A percentile compares a stretch with the other conserved stretches of the same genome.
These are phyloP conservation scores for Anisognathus igniventris DNA, from an alignment of 2,797 vertebrate genomes.

Conservation along the genomic window DNA sequence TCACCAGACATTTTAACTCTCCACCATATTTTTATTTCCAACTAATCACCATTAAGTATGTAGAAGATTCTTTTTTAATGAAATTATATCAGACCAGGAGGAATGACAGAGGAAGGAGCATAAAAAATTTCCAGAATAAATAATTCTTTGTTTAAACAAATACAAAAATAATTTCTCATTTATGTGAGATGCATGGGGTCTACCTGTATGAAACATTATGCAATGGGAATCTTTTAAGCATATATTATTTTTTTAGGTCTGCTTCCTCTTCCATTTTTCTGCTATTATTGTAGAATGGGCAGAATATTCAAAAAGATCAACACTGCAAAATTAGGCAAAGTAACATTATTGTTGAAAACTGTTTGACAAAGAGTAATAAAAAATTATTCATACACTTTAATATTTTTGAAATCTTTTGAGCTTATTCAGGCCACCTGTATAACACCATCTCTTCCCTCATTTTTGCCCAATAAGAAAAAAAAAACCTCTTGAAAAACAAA, in stretches of 20 bases:
- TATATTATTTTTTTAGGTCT: background rate
- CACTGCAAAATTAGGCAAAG: background rate
- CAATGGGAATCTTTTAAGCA: background rate
- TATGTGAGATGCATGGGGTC: fast-evolving
- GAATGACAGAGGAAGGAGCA: background rate
- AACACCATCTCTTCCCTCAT: background rate
- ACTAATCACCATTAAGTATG: background rate
- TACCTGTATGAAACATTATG: background rate
- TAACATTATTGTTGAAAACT: background rate
- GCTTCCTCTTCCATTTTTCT: background rate
- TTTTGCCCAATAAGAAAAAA: background rate
- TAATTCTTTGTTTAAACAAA: background rate
- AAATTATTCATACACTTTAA: background rate
- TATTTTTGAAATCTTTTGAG: background rate
- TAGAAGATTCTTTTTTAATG: background rate
- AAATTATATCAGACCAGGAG: background rate
- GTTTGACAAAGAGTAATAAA: background rate
- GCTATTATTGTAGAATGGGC: background rate
- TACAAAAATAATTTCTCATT: background rate
- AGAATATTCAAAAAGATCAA: background rate
- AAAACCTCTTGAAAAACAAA: background rate
- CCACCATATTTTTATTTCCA: background rate
- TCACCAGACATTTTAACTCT: background rate
- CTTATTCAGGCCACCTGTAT: background rate
- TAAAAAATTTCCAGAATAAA: background rate